phyloP scores from a whole-genome alignment of 2,888 invertebrate genomes.

The Cryptocheilus praepositus region DNA sequence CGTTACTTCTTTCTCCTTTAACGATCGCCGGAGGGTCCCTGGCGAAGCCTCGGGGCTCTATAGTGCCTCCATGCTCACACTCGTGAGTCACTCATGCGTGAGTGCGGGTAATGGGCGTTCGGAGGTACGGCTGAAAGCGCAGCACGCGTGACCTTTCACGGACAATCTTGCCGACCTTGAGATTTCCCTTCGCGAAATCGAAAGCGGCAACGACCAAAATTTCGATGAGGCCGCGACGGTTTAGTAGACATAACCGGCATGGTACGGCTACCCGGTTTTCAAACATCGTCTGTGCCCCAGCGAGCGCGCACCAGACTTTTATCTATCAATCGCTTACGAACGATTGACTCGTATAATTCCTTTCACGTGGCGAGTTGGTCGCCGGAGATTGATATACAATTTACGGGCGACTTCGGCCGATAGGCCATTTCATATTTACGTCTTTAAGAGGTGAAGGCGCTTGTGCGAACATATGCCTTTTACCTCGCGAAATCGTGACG shows the following conservation, averaged over 20 bases:
- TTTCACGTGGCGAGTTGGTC: no score
- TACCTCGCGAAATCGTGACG: neutral
- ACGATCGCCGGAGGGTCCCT: slow-evolving; percentile 32
- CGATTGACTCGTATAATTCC: no score
- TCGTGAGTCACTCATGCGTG: slow-evolving; percentile 24
- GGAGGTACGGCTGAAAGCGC: slow-evolving; percentile 14
- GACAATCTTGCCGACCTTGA: slow-evolving; percentile 32
- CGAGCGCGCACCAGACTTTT: no score
- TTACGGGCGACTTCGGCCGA: no score
- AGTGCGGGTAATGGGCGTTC: slow-evolving; percentile 18
- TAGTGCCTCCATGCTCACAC: slow-evolving; percentile 20
- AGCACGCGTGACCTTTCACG: slow-evolving; percentile 34
- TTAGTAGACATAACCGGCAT: neutral
- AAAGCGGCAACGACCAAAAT: slow-evolving; percentile 6
- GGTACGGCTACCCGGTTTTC: neutral
- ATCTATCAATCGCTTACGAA: no score
- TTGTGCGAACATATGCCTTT: no score
- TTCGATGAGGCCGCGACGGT: neutral
- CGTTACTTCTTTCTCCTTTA: slow-evolving; percentile 40
- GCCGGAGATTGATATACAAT: no score
- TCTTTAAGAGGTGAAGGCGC: no score
- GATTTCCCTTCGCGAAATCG: slow-evolving; percentile 26
- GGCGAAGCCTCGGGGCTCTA: slow-evolving; percentile 23
- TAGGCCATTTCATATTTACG: no score
- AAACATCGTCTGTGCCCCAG: no score